phyloP scores from a whole-genome alignment of 2,888 invertebrate genomes.

The Desoria tigrina region DNA sequence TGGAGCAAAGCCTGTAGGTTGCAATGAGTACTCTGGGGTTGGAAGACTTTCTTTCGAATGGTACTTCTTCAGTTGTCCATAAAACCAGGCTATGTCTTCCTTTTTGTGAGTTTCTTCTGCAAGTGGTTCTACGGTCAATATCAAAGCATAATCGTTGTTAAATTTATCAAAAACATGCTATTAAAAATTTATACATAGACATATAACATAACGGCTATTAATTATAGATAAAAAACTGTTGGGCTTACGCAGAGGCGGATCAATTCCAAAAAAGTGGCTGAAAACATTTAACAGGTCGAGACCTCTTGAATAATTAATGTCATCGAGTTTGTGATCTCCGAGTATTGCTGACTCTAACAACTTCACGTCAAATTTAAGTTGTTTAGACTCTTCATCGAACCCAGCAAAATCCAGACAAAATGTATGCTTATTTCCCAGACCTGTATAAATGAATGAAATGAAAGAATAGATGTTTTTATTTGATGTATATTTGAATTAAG shows the following conservation, averaged over 20 bases:
- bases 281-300: conserved; percentile 18
- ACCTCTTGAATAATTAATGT: conserved; percentile 23
- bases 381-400: conserved; percentile 11
- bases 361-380: conserved; percentile 30
- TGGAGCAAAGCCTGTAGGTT: conserved; percentile 61
- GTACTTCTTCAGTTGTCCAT: conserved; percentile 51
- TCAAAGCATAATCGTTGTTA: too few relatives aligned
- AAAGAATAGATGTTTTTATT: too few relatives aligned
- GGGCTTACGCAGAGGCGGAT: too few relatives aligned
- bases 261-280: conserved; percentile 29
- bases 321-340: conserved; percentile 29
- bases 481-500: conserved; percentile 7
- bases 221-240: too few relatives aligned
- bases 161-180: too few relatives aligned
- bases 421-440: conserved; percentile 29
- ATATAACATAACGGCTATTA: too few relatives aligned
- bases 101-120: conserved; percentile 20
- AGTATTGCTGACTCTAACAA: conserved; percentile 31
- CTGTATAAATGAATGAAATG: conserved; percentile 24
- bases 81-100: conserved; percentile 52
- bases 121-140: background rate
- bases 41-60: conserved; percentile 43
- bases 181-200: too few relatives aligned
- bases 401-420: conserved; percentile 31
- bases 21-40: conserved; percentile 46